phyloP scores from a whole-genome alignment of 2,797 vertebrate species.

The Carcharodon carcharias region DNA sequence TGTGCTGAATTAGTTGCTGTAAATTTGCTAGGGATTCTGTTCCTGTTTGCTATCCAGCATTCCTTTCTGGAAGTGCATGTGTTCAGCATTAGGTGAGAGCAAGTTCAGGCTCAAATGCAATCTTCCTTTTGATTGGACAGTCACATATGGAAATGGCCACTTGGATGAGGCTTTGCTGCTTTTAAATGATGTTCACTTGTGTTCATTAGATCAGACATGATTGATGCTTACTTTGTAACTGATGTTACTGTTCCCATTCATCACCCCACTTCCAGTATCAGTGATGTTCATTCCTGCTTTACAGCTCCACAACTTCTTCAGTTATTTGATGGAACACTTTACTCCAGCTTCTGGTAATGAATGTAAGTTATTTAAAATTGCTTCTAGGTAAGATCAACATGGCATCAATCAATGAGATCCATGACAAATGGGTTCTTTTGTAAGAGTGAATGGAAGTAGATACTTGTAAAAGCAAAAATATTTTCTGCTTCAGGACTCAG shows the following conservation, averaged over 20 bases:
- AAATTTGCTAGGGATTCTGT: background rate
- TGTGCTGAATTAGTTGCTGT: background rate
- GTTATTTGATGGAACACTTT: constrained; percentile 81
- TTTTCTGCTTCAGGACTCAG: background rate
- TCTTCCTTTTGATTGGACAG: background rate
- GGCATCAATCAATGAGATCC: background rate
- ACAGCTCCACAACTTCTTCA: constrained; percentile 86
- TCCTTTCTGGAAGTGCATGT: background rate
- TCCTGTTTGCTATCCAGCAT: background rate
- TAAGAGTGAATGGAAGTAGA: background rate
- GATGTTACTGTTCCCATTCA: background rate
- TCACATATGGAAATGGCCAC: background rate
- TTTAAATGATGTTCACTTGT: background rate
- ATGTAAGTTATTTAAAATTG: constrained; percentile 60
- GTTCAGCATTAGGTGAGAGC: background rate
- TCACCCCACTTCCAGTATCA: background rate
- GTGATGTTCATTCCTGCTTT: constrained; percentile 32
- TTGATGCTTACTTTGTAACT: constrained; percentile 32
- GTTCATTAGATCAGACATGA: background rate
- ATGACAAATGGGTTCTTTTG: background rate
- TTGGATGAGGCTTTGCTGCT: background rate
- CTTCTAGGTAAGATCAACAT: background rate
- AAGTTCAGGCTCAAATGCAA: background rate
- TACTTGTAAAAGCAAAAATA: background rate
- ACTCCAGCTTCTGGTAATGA: constrained; percentile 67